These are phyloP conservation scores for Cetoscarus ocellatus DNA, from an alignment of 2,797 vertebrate genomes.

Conservation along the genomic window DNA sequence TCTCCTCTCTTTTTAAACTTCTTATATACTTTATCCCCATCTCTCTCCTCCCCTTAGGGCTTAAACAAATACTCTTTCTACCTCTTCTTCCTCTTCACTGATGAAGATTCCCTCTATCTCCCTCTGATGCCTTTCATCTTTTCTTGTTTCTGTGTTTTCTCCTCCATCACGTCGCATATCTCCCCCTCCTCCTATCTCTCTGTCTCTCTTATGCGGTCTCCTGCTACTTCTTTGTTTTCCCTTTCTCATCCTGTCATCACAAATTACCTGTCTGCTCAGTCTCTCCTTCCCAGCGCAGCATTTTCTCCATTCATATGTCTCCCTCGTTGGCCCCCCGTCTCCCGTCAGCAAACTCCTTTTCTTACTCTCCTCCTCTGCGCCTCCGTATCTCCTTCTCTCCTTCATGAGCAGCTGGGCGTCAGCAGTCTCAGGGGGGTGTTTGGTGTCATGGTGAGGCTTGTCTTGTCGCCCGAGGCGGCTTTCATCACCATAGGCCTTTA, in stretches of 20 bases:
- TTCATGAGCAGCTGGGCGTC: slow-evolving; percentile 43
- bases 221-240: slow-evolving; percentile 64
- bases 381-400: slow-evolving; percentile 24
- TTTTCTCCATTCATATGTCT: slow-evolving; percentile 42
- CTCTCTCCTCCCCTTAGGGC: slow-evolving; percentile 31
- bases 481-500: slow-evolving; percentile 46
- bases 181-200: slow-evolving; percentile 16
- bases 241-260: slow-evolving; percentile 65
- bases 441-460: slow-evolving; percentile 59
- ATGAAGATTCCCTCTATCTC: slow-evolving; percentile 56
- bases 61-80: slow-evolving; percentile 65
- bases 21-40: slow-evolving; percentile 36
- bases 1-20: slow-evolving; percentile 32
- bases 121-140: slow-evolving; percentile 61
- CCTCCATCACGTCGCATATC: slow-evolving; percentile 51
- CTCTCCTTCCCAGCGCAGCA: slow-evolving; percentile 37
- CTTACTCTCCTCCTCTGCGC: slow-evolving; percentile 34
- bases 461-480: slow-evolving; percentile 60
- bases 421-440: slow-evolving; percentile 54
- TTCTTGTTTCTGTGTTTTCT: slow-evolving; percentile 61
- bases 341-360: slow-evolving; percentile 20
- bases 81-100: slow-evolving; percentile 33
- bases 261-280: slow-evolving; percentile 61
- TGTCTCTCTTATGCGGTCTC: slow-evolving; percentile 32
- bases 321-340: slow-evolving; percentile 30